Percentiles rank a stretch among this genome's conserved stretches.
Evolutionary conservation across 1,140 invertebrate genomes (phyloP).

Genomic region (Pararge aegeria): DNA sequence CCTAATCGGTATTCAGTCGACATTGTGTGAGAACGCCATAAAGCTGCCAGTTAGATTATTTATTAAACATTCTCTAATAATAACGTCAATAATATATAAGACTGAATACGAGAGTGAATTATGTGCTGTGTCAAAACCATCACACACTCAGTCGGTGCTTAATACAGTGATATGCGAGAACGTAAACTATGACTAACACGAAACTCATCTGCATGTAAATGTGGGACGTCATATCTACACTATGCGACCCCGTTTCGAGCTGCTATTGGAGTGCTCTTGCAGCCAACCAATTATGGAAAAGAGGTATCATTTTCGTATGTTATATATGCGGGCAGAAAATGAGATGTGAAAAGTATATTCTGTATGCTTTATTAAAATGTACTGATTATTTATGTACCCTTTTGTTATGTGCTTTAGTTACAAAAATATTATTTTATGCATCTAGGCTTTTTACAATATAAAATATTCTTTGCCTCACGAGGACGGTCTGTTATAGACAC

Average conservation of each 20-base stretch:
- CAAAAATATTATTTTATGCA: too few species aligned
- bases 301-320: conserved; percentile 8
- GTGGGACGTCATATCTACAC: conserved; percentile 14
- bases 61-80: too few species aligned
- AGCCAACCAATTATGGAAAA: conserved; percentile 20
- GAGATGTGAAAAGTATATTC: not conserved
- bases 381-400: not conserved
- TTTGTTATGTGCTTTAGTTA: not conserved
- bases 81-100: too few species aligned
- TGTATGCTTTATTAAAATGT: not conserved
- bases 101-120: not conserved
- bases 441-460: too few species aligned
- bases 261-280: conserved; percentile 21
- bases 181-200: conserved; percentile 17
- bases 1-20: too few species aligned
- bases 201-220: conserved; percentile 22
- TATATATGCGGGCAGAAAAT: not conserved
- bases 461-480: too few species aligned
- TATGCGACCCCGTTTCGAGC: conserved; percentile 16
- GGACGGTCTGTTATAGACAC: too few species aligned
- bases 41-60: too few species aligned
- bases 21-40: too few species aligned
- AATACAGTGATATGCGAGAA: conserved; percentile 20
- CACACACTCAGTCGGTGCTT: conserved; percentile 5
- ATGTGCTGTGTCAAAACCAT: conserved; percentile 2